Evolutionary conservation across 92 coral and sea anemone species (phyloP).

Genomic region (Umimayanthus kanabou): DNA sequence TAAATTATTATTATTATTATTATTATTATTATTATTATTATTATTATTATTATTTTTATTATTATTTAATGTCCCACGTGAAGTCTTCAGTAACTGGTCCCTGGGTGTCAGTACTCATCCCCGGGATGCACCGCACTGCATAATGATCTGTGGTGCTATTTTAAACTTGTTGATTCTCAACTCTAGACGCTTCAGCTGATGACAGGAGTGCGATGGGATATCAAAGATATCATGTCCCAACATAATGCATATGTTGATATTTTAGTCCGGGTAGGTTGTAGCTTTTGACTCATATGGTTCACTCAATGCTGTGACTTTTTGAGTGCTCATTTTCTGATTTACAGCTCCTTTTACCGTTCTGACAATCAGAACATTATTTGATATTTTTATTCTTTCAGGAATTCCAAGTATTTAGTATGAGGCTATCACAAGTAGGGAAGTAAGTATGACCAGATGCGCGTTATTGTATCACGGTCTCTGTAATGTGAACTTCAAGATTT

Average conservation of each 20-base stretch:
- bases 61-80: too few species aligned
- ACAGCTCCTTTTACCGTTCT: background rate
- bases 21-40: too few species aligned
- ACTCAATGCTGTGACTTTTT: too few species aligned
- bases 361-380: background rate
- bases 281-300: background rate
- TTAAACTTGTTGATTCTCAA: background rate
- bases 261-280: slow-evolving; percentile 71
- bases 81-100: too few species aligned
- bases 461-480: background rate
- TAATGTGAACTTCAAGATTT: too few species aligned
- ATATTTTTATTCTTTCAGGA: slow-evolving; percentile 54
- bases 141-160: background rate
- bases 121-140: background rate
- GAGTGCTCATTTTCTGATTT: background rate
- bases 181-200: slow-evolving; percentile 88
- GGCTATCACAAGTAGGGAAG: slow-evolving; percentile 88
- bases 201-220: slow-evolving; percentile 95
- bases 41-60: too few species aligned
- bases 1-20: too few species aligned
- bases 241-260: slow-evolving; percentile 98
- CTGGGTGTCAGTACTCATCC: background rate
- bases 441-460: slow-evolving; percentile 38
- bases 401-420: slow-evolving; percentile 95
- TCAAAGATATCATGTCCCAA: slow-evolving; percentile 98